Base-by-base conservation (phyloP, 2,113 vertebrate species). In the Salminus brasiliensis region DNA sequence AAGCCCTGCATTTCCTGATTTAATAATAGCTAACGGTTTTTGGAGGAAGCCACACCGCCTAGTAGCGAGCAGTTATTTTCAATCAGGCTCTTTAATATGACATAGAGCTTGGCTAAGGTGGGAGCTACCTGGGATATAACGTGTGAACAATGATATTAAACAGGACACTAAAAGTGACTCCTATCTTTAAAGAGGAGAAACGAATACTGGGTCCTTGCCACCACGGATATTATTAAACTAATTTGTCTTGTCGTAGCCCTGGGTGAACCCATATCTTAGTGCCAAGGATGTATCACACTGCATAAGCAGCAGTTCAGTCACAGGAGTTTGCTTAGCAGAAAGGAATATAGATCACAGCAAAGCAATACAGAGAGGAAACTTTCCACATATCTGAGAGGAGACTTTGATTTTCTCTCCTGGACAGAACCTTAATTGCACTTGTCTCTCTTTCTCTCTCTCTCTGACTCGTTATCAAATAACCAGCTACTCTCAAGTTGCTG, bases 181-280 rank as follows among this genome's bases (percentile, higher is more conserved):
- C 29, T 41, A 60, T 36, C 45, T 68, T 59, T 39, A 69, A 83
- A 72, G 30, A 57, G 29, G 43, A 72, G 45, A 59, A 57, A 55
- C 15, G 78, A 72, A 67, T 71, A 27, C 43, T 63, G 47, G 29
- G 52, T 49, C 43, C 23, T 29, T 30, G 60, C 66, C 81, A 82
- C 59, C 36, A 72, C 57, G 53, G 59, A 79, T 74, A 85, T 82
- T 82, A 84, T 85, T 84, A 76, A 73, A 82, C 59, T 63, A 76
- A 87, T 82, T 71, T 72, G 63, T 87, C 86, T 75, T 73, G 65
- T 76, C 55, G 74, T 43, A 57, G 60, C 53, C 70, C 45, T 36
- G 71, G 60, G 59, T 72, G 71, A 79, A 74, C 55, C 21, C 29
- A 32, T 29, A 41, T 41, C 66, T 39, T 41, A 25, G 32, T 66